Conservation (phyloP, 1,140 invertebrate species). For the Elymnias hypermnestra region DNA sequence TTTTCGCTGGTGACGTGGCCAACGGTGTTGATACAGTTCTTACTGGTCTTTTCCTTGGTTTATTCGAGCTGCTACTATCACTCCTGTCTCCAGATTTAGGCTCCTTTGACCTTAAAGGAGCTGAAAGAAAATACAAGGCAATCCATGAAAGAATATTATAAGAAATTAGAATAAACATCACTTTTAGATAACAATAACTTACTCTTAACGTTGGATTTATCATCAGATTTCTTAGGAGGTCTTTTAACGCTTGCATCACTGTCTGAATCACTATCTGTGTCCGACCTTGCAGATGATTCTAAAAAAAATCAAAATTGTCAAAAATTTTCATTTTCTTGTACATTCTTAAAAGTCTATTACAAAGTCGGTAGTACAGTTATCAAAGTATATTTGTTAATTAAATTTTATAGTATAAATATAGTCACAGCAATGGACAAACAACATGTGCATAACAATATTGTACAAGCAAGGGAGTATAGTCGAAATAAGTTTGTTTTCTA, state of each 20-base stretch:
- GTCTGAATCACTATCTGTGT: slow-evolving; percentile 78
- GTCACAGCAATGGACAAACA: too few relatives aligned
- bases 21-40: slow-evolving; percentile 46
- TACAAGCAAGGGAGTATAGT: too few relatives aligned
- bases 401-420: too few relatives aligned
- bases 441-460: too few relatives aligned
- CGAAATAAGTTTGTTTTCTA: slow-evolving; percentile 12
- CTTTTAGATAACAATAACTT: slow-evolving; percentile 25
- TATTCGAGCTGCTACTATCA: slow-evolving; percentile 55
- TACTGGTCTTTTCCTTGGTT: slow-evolving; percentile 56
- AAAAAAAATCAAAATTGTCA: slow-evolving; percentile 13
- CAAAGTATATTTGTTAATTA: too few relatives aligned
- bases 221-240: slow-evolving; percentile 53
- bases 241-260: slow-evolving; percentile 71
- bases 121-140: slow-evolving; percentile 37
- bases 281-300: slow-evolving; percentile 78
- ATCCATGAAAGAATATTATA: too few relatives aligned
- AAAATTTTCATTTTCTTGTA: too few relatives aligned
- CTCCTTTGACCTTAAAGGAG: slow-evolving; percentile 52
- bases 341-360: too few relatives aligned
- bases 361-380: too few relatives aligned
- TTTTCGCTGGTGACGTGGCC: slow-evolving; percentile 43
- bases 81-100: slow-evolving; percentile 59
- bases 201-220: slow-evolving; percentile 56
- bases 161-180: too few relatives aligned